Evolutionary conservation across 1,140 invertebrate species (phyloP).

Genomic region (Nomia melanderi): DNA sequence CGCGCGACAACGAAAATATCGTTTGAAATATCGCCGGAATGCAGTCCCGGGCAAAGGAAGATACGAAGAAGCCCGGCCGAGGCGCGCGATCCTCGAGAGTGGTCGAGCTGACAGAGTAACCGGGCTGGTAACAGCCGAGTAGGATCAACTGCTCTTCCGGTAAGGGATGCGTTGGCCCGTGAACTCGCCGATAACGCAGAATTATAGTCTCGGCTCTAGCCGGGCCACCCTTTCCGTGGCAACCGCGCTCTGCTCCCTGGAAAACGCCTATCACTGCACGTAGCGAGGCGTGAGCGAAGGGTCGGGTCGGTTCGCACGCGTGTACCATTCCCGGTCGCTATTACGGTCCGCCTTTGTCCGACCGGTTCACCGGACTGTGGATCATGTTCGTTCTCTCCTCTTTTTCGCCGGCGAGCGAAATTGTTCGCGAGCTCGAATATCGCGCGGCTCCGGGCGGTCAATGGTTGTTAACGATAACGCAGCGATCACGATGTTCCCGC

Average conservation of each 20-base stretch:
- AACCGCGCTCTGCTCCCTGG: conserved; percentile 45
- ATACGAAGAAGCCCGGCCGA: not conserved
- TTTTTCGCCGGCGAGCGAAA: too few species aligned
- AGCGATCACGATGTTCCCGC: too few species aligned
- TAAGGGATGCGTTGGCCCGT: conserved; percentile 71
- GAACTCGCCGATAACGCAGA: conserved; percentile 76
- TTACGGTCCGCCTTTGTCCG: not conserved
- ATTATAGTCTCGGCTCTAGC: conserved; percentile 67
- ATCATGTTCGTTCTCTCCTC: too few species aligned
- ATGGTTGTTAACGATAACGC: too few species aligned
- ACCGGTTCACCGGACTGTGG: not conserved
- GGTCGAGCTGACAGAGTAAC: not conserved
- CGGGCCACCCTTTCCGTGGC: conserved; percentile 47
- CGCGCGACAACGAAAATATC: not conserved
- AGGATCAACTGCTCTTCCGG: conserved; percentile 37
- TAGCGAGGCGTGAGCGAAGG: conserved; percentile 48
- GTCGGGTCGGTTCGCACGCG: conserved; percentile 32
- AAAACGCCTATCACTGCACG: conserved; percentile 57
- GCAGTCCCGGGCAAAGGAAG: not conserved
- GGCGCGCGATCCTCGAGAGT: conserved; percentile 15
- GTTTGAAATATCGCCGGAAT: not conserved
- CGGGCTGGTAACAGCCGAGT: conserved; percentile 16
- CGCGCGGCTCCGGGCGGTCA: too few species aligned
- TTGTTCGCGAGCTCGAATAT: too few species aligned
- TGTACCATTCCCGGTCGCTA: conserved; percentile 14